phyloP scores from a whole-genome alignment of 2,113 vertebrate species.

The Ceuthmochares aereus region DNA sequence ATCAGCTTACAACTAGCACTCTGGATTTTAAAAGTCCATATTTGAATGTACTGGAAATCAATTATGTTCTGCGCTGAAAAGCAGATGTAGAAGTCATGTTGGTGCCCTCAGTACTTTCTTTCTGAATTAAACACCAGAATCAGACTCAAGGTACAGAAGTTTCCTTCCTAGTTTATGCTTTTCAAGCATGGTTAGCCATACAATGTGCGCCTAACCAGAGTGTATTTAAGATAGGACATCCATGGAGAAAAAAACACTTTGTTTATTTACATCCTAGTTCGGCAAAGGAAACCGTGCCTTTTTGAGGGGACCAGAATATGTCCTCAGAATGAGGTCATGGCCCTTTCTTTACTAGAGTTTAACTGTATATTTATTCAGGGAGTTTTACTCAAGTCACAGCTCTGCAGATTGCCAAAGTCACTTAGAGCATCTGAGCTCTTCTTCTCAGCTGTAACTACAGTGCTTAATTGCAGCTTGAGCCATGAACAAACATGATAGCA shows the following conservation, averaged over 20 bases:
- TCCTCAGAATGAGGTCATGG: background rate
- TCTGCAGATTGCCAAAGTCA: background rate
- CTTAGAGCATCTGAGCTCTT: background rate
- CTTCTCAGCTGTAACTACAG: background rate
- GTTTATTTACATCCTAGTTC: background rate
- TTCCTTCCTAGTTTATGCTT: background rate
- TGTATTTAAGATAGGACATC: background rate
- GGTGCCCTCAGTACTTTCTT: background rate
- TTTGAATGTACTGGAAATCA: conserved; percentile 43
- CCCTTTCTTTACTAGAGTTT: background rate
- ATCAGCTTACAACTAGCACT: conserved; percentile 24
- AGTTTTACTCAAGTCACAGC: background rate
- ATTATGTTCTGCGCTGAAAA: background rate
- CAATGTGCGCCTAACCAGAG: background rate
- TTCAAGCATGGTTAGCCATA: background rate
- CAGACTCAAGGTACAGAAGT: background rate
- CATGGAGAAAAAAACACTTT: background rate
- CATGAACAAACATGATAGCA: background rate
- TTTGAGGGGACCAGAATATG: background rate
- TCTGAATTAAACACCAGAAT: background rate
- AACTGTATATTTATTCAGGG: background rate
- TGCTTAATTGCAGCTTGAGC: background rate
- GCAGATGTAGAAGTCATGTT: background rate
- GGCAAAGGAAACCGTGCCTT: background rate
- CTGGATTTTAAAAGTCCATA: background rate